Evolutionary conservation across 2,113 vertebrate genomes (phyloP), one percentile per base, ranked within the genome.

Genomic region (Percina caprodes): DNA sequence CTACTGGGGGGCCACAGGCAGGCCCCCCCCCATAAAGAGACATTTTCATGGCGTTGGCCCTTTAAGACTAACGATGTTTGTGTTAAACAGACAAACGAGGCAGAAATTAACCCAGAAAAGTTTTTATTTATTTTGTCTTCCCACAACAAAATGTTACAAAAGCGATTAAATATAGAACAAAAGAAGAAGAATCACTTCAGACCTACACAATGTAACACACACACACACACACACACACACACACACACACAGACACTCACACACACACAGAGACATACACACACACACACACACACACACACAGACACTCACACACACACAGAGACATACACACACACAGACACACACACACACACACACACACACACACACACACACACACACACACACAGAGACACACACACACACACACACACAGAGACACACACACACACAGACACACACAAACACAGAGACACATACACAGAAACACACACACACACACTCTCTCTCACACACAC

Each of bases 81-180:
- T 42, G 23, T 56, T 54, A 67, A 86, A 79, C 56, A 89, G 39
- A 90, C 85, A 81, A 83, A 96, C 55, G 75, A 93, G 92, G 91
- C 95, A 94, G 90, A 95, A 94, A 92, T 96, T 85, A 88, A 93
- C 94, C 92, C 93, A 96, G 96, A 96, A 96, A 96, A 96, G 96
- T 94, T 95, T 97, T 97, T 94, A 95, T 95, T 97, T 89, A 84
- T 88, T 85, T 92, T 95, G 95, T 96, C 90, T 93, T 95, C 94
- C 95, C 96, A 94, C 95, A 97, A 97, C 97, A 96, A 98, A 97
- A 95, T 94, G 88, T 82, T 98, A 98, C 96, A 99, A 98, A 99
- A 97, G 97, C 95, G 93, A 95, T 98, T 98, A 97, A 98, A 98
- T 97, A 97, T 96, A 97, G 96, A 97, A 96, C 97, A 97, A 96